These are phyloP conservation scores for Athalia cordata DNA, from an alignment of 2,888 invertebrate species.

Conservation along the genomic window DNA sequence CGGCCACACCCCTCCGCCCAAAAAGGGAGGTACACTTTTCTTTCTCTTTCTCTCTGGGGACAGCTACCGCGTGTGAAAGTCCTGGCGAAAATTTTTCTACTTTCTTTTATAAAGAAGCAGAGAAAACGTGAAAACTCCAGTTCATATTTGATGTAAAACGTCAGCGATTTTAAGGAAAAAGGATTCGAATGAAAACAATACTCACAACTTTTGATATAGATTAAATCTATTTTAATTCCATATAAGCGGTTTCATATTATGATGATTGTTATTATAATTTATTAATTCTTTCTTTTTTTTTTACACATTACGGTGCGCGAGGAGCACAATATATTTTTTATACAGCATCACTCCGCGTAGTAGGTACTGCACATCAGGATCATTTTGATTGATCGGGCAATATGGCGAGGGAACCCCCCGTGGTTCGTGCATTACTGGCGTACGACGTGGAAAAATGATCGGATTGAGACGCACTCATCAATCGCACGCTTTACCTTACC, in stretches of 20 bases:
- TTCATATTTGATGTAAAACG: no score
- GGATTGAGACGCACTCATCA: slow-evolving; percentile 73
- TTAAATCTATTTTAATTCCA: no score
- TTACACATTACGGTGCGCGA: no score
- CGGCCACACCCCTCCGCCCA: slow-evolving; percentile 28
- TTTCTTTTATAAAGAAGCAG: no score
- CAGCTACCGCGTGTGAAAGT: slow-evolving; percentile 25
- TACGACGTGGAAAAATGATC: slow-evolving; percentile 71
- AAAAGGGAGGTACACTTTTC: background rate
- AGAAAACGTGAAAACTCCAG: no score
- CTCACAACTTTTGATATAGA: no score
- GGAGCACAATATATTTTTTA: no score
- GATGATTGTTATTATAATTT: no score
- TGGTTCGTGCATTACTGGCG: slow-evolving; percentile 69
- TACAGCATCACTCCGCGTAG: background rate
- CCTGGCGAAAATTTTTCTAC: slow-evolving; percentile 14
- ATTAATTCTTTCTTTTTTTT: no score
- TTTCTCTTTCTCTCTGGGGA: background rate
- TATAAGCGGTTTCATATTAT: no score
- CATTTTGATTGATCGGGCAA: slow-evolving; percentile 72
- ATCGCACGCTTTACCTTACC: slow-evolving; percentile 58
- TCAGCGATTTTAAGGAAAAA: no score
- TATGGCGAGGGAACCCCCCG: slow-evolving; percentile 71
- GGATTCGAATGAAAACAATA: no score
- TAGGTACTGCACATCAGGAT: slow-evolving; percentile 36